These are phyloP conservation scores for Eulithis prunata DNA, from an alignment of 2,888 invertebrate genomes.

Conservation along the genomic window DNA sequence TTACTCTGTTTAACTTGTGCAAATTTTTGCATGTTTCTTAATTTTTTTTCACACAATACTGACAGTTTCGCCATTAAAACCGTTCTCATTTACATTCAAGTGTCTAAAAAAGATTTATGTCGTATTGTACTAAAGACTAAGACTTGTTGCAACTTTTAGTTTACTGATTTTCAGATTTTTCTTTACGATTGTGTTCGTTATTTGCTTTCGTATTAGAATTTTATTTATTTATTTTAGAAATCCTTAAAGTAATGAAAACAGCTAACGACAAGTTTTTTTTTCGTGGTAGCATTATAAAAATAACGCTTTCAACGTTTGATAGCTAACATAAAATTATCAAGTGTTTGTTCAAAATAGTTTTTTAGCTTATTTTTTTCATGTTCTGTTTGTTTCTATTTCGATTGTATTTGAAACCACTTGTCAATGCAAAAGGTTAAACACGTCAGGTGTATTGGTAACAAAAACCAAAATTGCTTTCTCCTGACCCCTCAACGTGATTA, in stretches of 20 bases:
- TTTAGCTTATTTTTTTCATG: too few species aligned
- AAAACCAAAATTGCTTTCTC: slow-evolving; percentile 57
- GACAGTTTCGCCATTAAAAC: slow-evolving; percentile 5
- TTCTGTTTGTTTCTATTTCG: too few species aligned
- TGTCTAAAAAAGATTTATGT: slow-evolving; percentile 13
- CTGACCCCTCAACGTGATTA: slow-evolving; percentile 57
- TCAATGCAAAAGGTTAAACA: too few species aligned
- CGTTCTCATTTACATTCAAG: slow-evolving; percentile 6
- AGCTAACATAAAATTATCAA: background rate
- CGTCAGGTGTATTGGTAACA: background rate
- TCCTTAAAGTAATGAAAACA: too few species aligned
- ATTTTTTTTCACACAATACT: slow-evolving; percentile 3
- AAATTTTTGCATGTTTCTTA: background rate
- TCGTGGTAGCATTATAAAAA: too few species aligned
- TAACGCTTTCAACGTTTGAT: too few species aligned
- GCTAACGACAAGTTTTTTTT: too few species aligned
- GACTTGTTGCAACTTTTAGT: slow-evolving; percentile 22
- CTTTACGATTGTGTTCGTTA: background rate
- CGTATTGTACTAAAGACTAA: slow-evolving; percentile 18
- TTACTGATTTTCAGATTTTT: slow-evolving; percentile 14
- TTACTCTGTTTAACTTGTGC: too few species aligned
- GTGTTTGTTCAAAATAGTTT: background rate
- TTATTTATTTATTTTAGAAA: too few species aligned
- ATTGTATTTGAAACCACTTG: too few species aligned
- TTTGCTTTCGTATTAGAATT: slow-evolving; percentile 1